phyloP scores from a whole-genome alignment of 2,113 vertebrate genomes.

The Dicerorhinus sumatrensis region DNA sequence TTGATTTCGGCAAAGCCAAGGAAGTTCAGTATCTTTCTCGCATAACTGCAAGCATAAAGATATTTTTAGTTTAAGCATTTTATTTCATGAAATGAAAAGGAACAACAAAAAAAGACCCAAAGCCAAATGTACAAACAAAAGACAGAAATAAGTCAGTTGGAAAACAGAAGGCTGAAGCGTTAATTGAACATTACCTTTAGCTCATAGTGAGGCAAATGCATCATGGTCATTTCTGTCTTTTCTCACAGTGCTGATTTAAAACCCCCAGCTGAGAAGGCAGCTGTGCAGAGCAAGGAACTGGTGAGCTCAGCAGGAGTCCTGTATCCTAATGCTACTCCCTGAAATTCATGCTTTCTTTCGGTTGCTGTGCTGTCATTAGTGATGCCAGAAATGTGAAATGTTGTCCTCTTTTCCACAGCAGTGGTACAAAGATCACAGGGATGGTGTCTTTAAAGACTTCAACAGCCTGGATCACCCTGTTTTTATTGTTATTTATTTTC shows the following conservation, averaged over 20 bases:
- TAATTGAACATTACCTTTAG: slow-evolving; percentile 75
- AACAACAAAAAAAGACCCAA: slow-evolving; percentile 7
- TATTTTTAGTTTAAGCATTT: neutral
- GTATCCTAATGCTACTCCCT: slow-evolving; percentile 75
- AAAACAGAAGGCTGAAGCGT: slow-evolving; percentile 67
- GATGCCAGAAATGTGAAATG: slow-evolving; percentile 70
- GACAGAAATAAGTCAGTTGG: neutral
- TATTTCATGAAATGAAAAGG: slow-evolving; percentile 13
- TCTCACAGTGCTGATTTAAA: slow-evolving; percentile 79
- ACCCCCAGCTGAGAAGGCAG: slow-evolving; percentile 85
- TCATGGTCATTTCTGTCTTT: slow-evolving; percentile 79
- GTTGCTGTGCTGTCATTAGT: slow-evolving; percentile 66
- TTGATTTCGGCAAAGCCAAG: neutral
- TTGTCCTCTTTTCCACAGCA: slow-evolving; percentile 66
- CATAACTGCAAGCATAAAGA: slow-evolving; percentile 12
- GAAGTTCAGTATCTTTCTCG: neutral
- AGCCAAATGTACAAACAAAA: slow-evolving; percentile 14
- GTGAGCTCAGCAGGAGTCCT: slow-evolving; percentile 77
- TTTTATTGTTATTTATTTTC: slow-evolving; percentile 64
- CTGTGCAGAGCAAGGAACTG: slow-evolving; percentile 79
- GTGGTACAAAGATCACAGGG: slow-evolving; percentile 33
- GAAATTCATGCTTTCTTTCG: slow-evolving; percentile 80
- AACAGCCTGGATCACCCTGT: slow-evolving; percentile 34
- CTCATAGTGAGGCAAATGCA: slow-evolving; percentile 63
- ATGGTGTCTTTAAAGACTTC: slow-evolving; percentile 46